Base-by-base conservation (phyloP, 2,113 vertebrate species). In the Platanista minor region DNA sequence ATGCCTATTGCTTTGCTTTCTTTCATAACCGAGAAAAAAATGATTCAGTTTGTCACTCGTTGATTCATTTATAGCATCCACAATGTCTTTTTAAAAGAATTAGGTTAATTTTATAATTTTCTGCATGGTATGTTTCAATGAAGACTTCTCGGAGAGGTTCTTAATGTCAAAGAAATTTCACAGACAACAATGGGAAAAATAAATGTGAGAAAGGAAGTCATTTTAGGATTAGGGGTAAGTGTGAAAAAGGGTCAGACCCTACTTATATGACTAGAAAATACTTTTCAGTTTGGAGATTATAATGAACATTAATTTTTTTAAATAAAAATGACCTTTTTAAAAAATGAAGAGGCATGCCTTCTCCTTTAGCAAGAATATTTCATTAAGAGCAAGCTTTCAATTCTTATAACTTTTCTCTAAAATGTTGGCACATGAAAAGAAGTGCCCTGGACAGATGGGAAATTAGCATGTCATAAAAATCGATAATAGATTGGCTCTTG, bases 401-500 rank as follows among this genome's bases (percentile, higher is more conserved):
- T 95, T 98, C 83, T 95, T 97, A 57, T 54, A 87, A 78, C 95
- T 98, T 96, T 96, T 78, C 95, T 98, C 64, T 97, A 95, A 98
- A 98, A 95, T 59, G 83, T 88, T 97, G 96, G 97, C 96, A 94
- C 94, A 97, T 97, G 96, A 98, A 97, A 95, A 97, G 97, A 98
- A 98, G 93, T 95, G 96, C 92, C 97, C 94, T 92, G 97, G 98
- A 98, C 98, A 99, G 98, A 98, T 98, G 98, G 98, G 93, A 98
- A 98, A 99, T 99, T 98, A 98, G 95, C 97, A 98, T 99, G 98
- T 97, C 98, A 98, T 98, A 98, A 98, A 97, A 99, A 98, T 97
- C 98, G 95, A 95, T 98, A 91, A 98, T 98, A 98, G 98, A 98
- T 93, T 97, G 94, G 96, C 97, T 97, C 94, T 96, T 98, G 91